Conservation (phyloP, 1,140 invertebrate species). For the Macrobrachium nipponense region DNA sequence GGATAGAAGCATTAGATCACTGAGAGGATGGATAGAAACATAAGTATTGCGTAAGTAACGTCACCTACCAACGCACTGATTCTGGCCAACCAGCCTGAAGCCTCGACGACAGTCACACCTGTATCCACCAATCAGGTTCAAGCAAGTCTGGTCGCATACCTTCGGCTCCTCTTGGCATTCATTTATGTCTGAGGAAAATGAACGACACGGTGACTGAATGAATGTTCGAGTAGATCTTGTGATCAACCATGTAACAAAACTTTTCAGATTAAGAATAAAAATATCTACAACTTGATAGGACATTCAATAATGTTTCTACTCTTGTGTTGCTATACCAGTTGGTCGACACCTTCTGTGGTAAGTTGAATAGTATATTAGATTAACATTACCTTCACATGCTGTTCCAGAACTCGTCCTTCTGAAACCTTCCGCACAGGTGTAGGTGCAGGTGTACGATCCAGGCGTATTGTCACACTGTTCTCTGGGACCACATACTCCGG, state of each 20-base stretch:
- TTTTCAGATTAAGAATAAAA: not conserved
- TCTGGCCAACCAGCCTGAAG: slow-evolving; percentile 71
- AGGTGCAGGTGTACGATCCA: slow-evolving; percentile 68
- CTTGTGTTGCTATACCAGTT: too few relatives aligned
- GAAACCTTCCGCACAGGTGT: slow-evolving; percentile 66
- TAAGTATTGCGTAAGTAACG: too few relatives aligned
- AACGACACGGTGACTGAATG: not conserved
- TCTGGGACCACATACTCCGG: slow-evolving; percentile 65
- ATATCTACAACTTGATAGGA: too few relatives aligned
- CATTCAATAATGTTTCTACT: too few relatives aligned
- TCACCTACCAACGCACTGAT: slow-evolving; percentile 46
- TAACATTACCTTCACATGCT: slow-evolving; percentile 67
- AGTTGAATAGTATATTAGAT: too few relatives aligned
- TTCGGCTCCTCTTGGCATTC: slow-evolving; percentile 77
- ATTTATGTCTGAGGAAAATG: slow-evolving; percentile 74
- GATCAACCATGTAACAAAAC: not conserved
- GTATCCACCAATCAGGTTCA: slow-evolving; percentile 79
- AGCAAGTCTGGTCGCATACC: slow-evolving; percentile 83
- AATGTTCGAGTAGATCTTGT: not conserved
- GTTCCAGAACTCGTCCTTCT: slow-evolving; percentile 65
- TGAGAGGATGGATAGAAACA: too few relatives aligned
- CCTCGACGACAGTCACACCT: slow-evolving; percentile 82
- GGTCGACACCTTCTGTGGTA: too few relatives aligned
- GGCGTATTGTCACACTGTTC: slow-evolving; percentile 68
- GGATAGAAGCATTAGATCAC: too few relatives aligned